Evolutionary conservation across 2,888 invertebrate species (phyloP).

Genomic region (Mantis religiosa): DNA sequence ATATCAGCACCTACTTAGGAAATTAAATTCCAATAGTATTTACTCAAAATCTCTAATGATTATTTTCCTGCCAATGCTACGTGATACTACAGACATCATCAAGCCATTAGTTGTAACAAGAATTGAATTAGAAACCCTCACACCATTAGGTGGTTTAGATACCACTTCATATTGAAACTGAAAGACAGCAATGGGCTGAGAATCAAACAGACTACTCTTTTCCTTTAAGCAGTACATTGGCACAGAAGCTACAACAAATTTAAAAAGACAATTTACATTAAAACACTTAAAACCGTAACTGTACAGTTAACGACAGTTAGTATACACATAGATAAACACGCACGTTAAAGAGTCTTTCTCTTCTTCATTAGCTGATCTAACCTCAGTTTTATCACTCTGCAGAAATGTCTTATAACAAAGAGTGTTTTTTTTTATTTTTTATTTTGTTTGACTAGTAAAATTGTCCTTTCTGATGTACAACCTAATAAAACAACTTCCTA

Average conservation of each 20-base stretch:
- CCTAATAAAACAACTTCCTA: background rate
- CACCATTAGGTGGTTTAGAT: background rate
- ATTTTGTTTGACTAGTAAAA: background rate
- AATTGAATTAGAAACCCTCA: background rate
- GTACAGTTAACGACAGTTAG: slow-evolving; percentile 14
- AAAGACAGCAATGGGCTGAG: slow-evolving; percentile 26
- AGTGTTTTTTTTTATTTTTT: background rate
- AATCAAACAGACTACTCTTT: slow-evolving; percentile 5
- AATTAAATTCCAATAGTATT: background rate
- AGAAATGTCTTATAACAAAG: background rate
- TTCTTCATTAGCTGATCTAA: background rate
- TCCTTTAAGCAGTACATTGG: slow-evolving; percentile 7
- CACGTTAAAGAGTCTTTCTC: slow-evolving; percentile 4
- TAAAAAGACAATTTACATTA: slow-evolving; percentile 19
- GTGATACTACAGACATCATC: background rate
- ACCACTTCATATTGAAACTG: slow-evolving; percentile 5
- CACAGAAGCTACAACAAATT: slow-evolving; percentile 8
- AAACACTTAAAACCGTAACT: slow-evolving; percentile 18
- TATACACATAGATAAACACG: slow-evolving; percentile 11
- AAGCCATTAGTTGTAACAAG: background rate
- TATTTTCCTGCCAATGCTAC: background rate
- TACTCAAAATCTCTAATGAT: background rate
- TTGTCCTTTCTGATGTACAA: background rate
- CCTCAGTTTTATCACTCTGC: background rate
- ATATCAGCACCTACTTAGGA: background rate